Evolutionary conservation across 2,797 vertebrate genomes (phyloP), one percentile per base, ranked within the genome.

Genomic region (Cercopithecus petaurista): DNA sequence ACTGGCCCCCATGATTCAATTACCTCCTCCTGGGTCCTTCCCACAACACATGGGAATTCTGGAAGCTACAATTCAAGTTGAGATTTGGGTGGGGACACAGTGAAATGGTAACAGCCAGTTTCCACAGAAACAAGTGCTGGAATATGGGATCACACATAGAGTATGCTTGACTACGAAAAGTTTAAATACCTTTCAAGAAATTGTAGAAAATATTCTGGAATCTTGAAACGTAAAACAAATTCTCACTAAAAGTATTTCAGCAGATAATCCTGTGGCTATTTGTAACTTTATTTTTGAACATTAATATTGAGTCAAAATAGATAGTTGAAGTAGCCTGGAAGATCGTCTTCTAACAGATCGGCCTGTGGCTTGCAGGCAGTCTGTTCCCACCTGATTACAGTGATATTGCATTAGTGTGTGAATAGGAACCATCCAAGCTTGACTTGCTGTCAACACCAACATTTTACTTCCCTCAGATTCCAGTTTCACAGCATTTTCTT

Each of bases 401-500:
- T 0, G 1, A 22, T 13, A 64, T 67, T 8, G 19, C 22, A 5
- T 4, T 0, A 4, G 41, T 2, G 24, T 22, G 43, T 79, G 21
- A 67, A 11, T 33, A 64, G 86, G 57, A 50, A 46, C 17, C 72
- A 13, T 12, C 2, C 5, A 24, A 46, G 26, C 12, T 43, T 2
- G 7, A n/a, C 57, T 80, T 3, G 26, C 48, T 72, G 61, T 72
- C 57, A 30, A n/a, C 8, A 26, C 9, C 5, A 77, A 28, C n/a
- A 10, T 28, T 75, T 64, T 6, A 28, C 30, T 50, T 82, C 22
- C 8, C 30, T 41, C 22, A 2, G 10, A 41, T 67, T 17, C 36
- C 10, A 22, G 14, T 19, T 88, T 93, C 93, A 48, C 0, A 14
- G 33, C 30, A 57, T 96, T 97, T 95, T 59, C 36, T 87, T 95